Conservation (phyloP, 2,797 vertebrate species). For the Neostethus bicornis region DNA sequence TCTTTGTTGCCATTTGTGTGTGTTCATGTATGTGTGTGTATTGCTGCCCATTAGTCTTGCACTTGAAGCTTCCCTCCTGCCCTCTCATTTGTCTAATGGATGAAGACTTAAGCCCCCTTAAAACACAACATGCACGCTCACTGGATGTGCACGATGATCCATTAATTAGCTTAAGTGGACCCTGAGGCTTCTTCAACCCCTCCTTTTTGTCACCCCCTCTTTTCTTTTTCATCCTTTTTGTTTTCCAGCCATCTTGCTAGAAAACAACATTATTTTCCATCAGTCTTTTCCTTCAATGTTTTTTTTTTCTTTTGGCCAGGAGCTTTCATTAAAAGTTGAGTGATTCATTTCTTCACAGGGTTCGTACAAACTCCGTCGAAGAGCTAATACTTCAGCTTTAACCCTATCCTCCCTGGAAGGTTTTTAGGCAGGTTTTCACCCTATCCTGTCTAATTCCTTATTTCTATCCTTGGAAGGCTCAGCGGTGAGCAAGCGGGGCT, state of each 20-base stretch:
- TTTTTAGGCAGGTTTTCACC: conserved; percentile 25
- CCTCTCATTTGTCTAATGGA: conserved; percentile 66
- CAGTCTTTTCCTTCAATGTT: not conserved
- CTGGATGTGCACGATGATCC: conserved; percentile 25
- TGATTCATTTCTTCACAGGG: conserved; percentile 22
- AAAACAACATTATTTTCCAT: conserved; percentile 23
- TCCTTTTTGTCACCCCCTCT: conserved; percentile 5
- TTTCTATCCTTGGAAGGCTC: conserved; percentile 29
- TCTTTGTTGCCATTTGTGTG: conserved; percentile 10
- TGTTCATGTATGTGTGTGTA: conserved; percentile 9
- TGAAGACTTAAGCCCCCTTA: conserved; percentile 55
- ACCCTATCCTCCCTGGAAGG: conserved; percentile 7
- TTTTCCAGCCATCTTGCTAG: conserved; percentile 17
- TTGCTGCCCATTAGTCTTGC: conserved; percentile 27
- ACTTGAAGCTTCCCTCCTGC: conserved; percentile 34
- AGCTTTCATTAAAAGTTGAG: conserved; percentile 30
- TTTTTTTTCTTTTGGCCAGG: conserved; percentile 22
- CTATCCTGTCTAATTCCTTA: conserved; percentile 24
- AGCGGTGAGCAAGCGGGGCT: conserved; percentile 1
- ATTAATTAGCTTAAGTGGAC: conserved; percentile 67
- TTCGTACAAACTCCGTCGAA: conserved; percentile 15
- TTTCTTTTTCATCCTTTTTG: conserved; percentile 1
- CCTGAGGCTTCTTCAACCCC: conserved; percentile 25
- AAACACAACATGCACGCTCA: conserved; percentile 33
- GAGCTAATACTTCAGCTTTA: conserved; percentile 7